Evolutionary conservation across 2,888 invertebrate genomes (phyloP), one percentile per base, ranked within the genome.

Genomic region (Meghimatium bilineatum): DNA sequence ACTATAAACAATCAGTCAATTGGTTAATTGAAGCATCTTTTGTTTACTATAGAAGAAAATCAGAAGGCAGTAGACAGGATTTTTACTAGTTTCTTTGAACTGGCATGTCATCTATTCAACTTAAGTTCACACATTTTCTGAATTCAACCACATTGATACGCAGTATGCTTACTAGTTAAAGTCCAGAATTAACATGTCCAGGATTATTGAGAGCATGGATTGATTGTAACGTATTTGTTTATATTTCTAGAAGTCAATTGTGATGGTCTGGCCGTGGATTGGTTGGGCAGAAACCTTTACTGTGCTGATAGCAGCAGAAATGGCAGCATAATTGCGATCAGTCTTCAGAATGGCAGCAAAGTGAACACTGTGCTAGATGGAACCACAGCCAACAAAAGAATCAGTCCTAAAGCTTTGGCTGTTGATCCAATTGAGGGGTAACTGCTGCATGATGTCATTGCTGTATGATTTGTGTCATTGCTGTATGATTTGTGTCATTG

Each of bases 181-280:
- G 26, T n/a, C n/a, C n/a, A n/a, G n/a, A n/a, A n/a, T n/a, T n/a
- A n/a, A n/a, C n/a, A n/a, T n/a, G n/a, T n/a, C 5, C 44, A 44
- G 12, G 5, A 44, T 12, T 44, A 44, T 44, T 8, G 44, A 44
- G 12, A 44, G 5, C 44, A 44, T 12, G 12, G 44, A 44, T 12
- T 44, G 44, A 44, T 44, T 8, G 44, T 44, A 5, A 44, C 12
- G 44, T 44, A 44, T 44, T 12, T 12, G 12, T 67, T 32, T 34
- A 8, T 44, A n/a, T 44, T 5, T 44, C 6, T 44, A 44, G 44
- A 44, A 44, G 12, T 44, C 44, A 44, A 44, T 12, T 44, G 97
- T 2, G 99, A 99, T 95, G 97, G 99, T 23, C 96, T 99, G 74
- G 96, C 98, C 0, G 95, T 99, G 29, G 99, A 99, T 93, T 97